Conservation (phyloP, 1,140 invertebrate genomes). For the Zaprionus africanus region DNA sequence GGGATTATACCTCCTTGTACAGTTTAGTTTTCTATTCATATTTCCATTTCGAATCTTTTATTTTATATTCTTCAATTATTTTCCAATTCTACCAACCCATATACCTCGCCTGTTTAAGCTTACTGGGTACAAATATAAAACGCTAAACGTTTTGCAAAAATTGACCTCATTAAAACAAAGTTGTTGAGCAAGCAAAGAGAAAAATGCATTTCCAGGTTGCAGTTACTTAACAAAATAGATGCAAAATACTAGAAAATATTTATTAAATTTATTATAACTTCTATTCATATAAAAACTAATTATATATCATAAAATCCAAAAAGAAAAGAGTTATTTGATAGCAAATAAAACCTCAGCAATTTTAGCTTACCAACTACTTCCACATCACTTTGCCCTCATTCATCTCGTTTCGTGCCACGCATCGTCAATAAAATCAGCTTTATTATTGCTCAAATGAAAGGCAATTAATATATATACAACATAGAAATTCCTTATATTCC, state of each 20-base stretch:
- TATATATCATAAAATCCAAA: background rate
- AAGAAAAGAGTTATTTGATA: background rate
- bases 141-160: background rate
- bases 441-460: background rate
- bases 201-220: background rate
- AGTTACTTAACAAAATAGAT: background rate
- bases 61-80: too few species aligned
- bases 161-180: background rate
- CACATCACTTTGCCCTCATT: background rate
- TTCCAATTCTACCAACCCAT: background rate
- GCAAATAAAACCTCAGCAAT: background rate
- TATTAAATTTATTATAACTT: background rate
- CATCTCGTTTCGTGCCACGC: background rate
- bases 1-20: too few species aligned
- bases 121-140: background rate
- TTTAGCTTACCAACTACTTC: background rate
- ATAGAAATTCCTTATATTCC: background rate
- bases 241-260: background rate
- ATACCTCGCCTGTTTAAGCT: background rate
- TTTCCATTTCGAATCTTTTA: too few species aligned
- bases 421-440: slow-evolving; percentile 2
- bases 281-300: background rate
- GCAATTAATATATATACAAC: background rate
- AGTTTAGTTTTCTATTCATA: too few species aligned
- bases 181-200: background rate